Conservation (phyloP, 2,797 vertebrate species). For the Sternotherus odoratus region DNA sequence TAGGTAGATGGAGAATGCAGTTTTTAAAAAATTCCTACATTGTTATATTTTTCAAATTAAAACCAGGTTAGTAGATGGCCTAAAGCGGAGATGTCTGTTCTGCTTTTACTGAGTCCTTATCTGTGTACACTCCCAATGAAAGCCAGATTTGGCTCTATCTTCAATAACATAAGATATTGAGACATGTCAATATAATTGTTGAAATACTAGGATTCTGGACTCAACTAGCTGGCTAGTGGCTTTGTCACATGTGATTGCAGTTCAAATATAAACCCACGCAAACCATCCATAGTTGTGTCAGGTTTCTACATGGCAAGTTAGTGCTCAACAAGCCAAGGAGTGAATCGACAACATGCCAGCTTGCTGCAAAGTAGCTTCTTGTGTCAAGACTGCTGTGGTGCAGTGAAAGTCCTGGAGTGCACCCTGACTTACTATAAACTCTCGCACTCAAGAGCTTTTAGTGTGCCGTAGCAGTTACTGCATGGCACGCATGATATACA, state of each 20-base stretch:
- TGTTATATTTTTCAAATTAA: not conserved
- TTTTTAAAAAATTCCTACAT: not conserved
- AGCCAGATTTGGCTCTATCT: not conserved
- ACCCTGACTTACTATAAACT: not conserved
- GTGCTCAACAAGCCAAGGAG: not conserved
- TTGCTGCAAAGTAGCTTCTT: not conserved
- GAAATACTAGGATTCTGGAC: not conserved
- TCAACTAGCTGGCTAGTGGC: not conserved
- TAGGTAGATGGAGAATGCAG: not conserved
- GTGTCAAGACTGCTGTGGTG: not conserved
- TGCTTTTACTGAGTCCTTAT: not conserved
- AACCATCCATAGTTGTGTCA: too few species aligned
- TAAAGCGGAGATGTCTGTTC: not conserved
- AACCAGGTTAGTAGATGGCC: not conserved
- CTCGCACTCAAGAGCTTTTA: not conserved
- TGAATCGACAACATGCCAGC: not conserved
- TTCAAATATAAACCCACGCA: not conserved
- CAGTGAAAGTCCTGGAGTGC: not conserved
- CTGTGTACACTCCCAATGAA: not conserved
- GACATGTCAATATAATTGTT: not conserved
- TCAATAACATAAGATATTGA: not conserved
- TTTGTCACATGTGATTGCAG: fast-evolving
- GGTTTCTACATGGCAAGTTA: not conserved
- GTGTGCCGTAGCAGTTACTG: not conserved
- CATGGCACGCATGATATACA: not conserved